phyloP scores from a whole-genome alignment of 2,797 vertebrate genomes.

The Parauchenoglanis punctatus region DNA sequence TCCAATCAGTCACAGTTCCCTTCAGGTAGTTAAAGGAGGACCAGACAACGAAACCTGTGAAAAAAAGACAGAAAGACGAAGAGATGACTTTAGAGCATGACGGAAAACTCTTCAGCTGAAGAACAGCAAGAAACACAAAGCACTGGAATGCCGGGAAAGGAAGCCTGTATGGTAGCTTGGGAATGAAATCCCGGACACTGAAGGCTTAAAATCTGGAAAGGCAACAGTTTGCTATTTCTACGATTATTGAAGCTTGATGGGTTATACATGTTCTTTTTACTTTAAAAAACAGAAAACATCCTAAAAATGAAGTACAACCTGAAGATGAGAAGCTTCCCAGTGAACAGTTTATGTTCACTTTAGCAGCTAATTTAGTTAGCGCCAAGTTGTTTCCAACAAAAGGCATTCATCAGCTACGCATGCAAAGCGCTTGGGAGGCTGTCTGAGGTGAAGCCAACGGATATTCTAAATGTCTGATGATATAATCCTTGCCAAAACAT shows the following conservation, averaged over 20 bases:
- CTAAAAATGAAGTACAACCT: not conserved
- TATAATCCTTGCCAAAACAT: not conserved
- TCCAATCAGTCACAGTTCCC: constrained; percentile 75
- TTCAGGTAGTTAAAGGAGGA: constrained; percentile 62
- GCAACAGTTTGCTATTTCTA: not conserved
- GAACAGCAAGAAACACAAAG: not conserved
- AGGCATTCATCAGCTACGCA: not conserved
- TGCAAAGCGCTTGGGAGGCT: not conserved
- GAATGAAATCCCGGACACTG: not conserved
- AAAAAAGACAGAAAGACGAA: constrained; percentile 31
- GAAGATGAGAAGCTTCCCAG: not conserved
- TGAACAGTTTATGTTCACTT: not conserved
- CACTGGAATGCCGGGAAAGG: not conserved
- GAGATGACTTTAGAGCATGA: not conserved
- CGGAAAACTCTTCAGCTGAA: not conserved
- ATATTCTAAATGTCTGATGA: not conserved
- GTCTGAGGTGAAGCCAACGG: no score
- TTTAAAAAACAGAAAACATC: not conserved
- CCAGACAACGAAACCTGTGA: constrained; percentile 64
- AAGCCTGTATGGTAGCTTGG: not conserved
- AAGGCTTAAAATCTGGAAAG: not conserved
- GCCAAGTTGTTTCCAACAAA: not conserved
- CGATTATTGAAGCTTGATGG: not conserved
- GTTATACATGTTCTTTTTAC: not conserved
- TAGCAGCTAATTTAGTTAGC: not conserved